Evolutionary conservation across 2,888 invertebrate genomes (phyloP).

Genomic region (Diplazon laetatorius): DNA sequence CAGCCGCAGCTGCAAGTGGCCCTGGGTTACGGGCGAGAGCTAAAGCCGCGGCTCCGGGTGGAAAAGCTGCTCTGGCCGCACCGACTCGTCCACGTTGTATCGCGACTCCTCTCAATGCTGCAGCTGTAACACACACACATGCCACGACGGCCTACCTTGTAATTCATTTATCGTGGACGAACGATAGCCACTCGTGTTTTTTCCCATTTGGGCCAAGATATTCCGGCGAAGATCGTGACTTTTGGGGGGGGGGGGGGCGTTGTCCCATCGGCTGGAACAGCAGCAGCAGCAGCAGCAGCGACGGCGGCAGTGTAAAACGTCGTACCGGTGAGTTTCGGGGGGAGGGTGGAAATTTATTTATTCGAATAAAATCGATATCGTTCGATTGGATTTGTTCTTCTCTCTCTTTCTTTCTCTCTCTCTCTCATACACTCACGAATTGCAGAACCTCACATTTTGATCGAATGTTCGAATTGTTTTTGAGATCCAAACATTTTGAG

Average conservation of each 20-base stretch:
- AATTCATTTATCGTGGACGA: constrained; percentile 58
- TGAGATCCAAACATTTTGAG: too few species aligned
- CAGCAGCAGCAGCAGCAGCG: constrained; percentile 62
- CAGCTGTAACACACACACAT: constrained; percentile 86
- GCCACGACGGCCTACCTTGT: constrained; percentile 76
- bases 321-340: neutral
- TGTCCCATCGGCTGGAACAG: constrained; percentile 52
- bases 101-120: constrained; percentile 92
- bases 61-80: constrained; percentile 85
- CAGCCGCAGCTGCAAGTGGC: constrained; percentile 87
- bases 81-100: constrained; percentile 89
- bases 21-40: constrained; percentile 87
- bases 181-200: constrained; percentile 38
- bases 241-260: constrained; percentile 1
- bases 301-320: constrained; percentile 1
- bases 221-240: constrained; percentile 11
- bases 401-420: too few species aligned
- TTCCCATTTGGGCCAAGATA: constrained; percentile 31
- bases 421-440: too few species aligned
- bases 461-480: too few species aligned
- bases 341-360: too few species aligned
- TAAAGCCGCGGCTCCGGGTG: constrained; percentile 90
- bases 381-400: too few species aligned
- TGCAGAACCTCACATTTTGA: too few species aligned
- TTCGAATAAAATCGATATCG: too few species aligned